Percentiles rank a stretch among this genome's conserved stretches.
phyloP scores from a whole-genome alignment of 2,113 vertebrate species.

The Salvator merianae region DNA sequence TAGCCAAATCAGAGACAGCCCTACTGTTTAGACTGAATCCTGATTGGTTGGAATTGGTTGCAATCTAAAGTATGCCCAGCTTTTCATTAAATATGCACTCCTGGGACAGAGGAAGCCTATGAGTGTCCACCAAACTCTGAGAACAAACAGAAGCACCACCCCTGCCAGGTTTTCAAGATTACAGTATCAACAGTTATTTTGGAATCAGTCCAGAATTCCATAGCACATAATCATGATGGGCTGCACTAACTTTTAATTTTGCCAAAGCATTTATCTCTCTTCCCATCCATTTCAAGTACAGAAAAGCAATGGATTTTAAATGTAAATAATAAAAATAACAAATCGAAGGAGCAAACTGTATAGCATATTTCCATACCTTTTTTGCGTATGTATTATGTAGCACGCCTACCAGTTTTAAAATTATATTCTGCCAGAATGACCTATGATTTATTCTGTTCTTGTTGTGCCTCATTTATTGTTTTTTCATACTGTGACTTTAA shows the following conservation, averaged over 20 bases:
- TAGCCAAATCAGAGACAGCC: too few relatives aligned
- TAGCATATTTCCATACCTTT: conserved; percentile 25
- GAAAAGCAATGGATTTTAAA: conserved; percentile 51
- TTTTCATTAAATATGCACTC: too few relatives aligned
- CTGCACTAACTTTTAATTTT: conserved; percentile 57
- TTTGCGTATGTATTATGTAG: neutral
- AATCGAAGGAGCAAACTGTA: conserved; percentile 16
- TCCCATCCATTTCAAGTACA: conserved; percentile 57
- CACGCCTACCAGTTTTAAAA: neutral
- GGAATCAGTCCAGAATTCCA: conserved; percentile 48
- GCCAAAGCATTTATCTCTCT: conserved; percentile 52
- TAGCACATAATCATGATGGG: conserved; percentile 53
- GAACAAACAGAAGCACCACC: too few relatives aligned
- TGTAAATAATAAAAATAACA: conserved; percentile 42
- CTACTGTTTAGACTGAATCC: too few relatives aligned
- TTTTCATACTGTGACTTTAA: conserved; percentile 29
- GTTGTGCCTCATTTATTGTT: neutral
- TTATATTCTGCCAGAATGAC: conserved; percentile 27
- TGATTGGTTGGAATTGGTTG: too few relatives aligned
- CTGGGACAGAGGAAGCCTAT: too few relatives aligned
- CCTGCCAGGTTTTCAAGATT: too few relatives aligned
- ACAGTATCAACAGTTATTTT: conserved; percentile 11
- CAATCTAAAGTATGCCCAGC: too few relatives aligned
- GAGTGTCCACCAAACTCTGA: too few relatives aligned
- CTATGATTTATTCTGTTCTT: conserved; percentile 43